Evolutionary conservation across 1,140 invertebrate genomes (phyloP).

Genomic region (Holcopasites calliopsidis): DNA sequence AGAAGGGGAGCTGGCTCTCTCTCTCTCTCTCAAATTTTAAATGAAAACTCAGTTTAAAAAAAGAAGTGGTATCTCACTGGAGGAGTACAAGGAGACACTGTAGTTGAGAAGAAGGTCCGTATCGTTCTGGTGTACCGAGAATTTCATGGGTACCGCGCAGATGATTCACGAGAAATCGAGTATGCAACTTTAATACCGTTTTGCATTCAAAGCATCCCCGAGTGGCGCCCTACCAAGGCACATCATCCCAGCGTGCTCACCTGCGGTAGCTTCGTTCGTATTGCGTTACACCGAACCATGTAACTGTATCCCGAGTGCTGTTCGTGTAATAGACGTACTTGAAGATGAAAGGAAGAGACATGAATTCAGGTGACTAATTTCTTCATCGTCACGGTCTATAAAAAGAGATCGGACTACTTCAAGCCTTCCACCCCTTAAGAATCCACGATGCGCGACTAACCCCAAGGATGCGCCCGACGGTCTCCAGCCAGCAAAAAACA

Average conservation of each 20-base stretch:
- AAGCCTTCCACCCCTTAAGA: too few relatives aligned
- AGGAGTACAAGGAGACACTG: neutral
- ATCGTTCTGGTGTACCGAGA: neutral
- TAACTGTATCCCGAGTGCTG: neutral
- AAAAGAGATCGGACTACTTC: too few relatives aligned
- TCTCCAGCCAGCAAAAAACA: neutral
- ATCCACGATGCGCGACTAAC: neutral
- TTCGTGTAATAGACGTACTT: too few relatives aligned
- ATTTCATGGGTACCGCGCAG: neutral
- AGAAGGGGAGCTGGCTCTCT: too few relatives aligned
- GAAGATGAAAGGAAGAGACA: too few relatives aligned
- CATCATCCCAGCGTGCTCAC: neutral
- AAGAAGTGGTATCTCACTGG: neutral
- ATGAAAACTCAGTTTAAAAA: too few relatives aligned
- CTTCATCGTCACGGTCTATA: too few relatives aligned
- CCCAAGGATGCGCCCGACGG: neutral
- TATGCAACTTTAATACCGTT: slow-evolving; percentile 43
- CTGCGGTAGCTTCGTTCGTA: neutral
- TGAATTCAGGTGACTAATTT: too few relatives aligned
- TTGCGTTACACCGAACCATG: too few relatives aligned
- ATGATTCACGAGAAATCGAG: slow-evolving; percentile 34
- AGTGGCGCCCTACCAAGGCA: slow-evolving; percentile 27
- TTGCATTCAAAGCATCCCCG: slow-evolving; percentile 37
- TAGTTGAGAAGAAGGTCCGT: too few relatives aligned
- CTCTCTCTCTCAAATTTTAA: too few relatives aligned